Evolutionary conservation across 2,888 invertebrate species (phyloP).

Genomic region (Pachydiplax longipennis): DNA sequence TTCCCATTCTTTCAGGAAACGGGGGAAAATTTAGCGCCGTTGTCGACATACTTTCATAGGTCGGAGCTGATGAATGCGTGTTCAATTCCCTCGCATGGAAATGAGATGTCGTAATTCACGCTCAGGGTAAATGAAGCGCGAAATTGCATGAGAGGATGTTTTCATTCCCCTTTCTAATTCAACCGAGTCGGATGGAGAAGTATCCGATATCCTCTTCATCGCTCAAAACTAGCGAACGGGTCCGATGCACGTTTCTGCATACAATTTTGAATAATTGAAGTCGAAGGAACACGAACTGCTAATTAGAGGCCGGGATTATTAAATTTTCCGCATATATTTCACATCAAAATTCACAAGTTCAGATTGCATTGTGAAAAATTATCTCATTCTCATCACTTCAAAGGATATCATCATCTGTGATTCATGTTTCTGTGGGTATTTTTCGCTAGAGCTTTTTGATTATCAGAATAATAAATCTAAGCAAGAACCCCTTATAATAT

Average conservation of each 20-base stretch:
- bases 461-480: too few species aligned
- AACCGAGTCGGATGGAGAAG: background rate
- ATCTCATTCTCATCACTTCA: too few species aligned
- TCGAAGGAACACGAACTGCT: background rate
- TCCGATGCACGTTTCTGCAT: background rate
- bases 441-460: too few species aligned
- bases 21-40: background rate
- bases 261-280: background rate
- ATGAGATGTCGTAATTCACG: slow-evolving; percentile 37
- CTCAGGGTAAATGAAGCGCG: slow-evolving; percentile 14
- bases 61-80: slow-evolving; percentile 33
- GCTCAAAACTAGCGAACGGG: background rate
- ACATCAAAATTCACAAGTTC: too few species aligned
- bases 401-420: too few species aligned
- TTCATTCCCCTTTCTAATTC: slow-evolving; percentile 20
- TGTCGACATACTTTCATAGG: slow-evolving; percentile 32
- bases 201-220: background rate
- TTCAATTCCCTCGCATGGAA: slow-evolving; percentile 36
- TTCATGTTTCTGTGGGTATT: too few species aligned
- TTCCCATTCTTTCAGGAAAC: background rate
- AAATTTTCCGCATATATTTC: too few species aligned
- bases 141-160: slow-evolving; percentile 18
- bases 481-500: too few species aligned
- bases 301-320: background rate
- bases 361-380: too few species aligned